Conservation (phyloP, 2,888 invertebrate genomes). For the Oxycera nigricornis region DNA sequence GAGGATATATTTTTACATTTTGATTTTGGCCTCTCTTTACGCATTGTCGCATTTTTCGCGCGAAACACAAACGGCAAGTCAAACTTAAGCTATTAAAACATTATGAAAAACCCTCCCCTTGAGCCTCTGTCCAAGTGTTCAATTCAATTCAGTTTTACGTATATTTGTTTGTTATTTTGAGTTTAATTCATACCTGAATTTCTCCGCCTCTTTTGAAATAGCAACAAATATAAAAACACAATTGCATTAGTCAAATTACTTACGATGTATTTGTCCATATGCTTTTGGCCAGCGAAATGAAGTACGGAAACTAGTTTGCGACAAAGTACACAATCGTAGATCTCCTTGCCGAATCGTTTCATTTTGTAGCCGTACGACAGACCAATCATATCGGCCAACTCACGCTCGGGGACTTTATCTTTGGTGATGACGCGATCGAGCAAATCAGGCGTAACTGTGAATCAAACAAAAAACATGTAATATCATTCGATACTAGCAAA, state of each 20-base stretch:
- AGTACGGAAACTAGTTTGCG: neutral
- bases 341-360: neutral
- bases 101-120: no score
- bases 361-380: conserved; percentile 15
- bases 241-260: conserved; percentile 10
- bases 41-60: no score
- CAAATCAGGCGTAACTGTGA: conserved; percentile 39
- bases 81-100: no score
- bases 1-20: no score
- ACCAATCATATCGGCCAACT: conserved; percentile 1
- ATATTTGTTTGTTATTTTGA: no score
- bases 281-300: conserved; percentile 38
- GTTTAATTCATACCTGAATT: no score
- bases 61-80: no score
- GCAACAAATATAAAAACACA: no score
- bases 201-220: no score
- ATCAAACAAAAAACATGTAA: neutral
- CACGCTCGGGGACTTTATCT: neutral
- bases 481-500: neutral
- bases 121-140: no score
- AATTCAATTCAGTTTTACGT: no score
- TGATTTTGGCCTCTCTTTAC: no score
- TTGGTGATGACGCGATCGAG: conserved; percentile 40
- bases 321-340: conserved; percentile 41
- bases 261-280: conserved; percentile 43